Evolutionary conservation across 2,888 invertebrate species (phyloP), one percentile per base, ranked within the genome.

Genomic region (Agrochola lychnidis): DNA sequence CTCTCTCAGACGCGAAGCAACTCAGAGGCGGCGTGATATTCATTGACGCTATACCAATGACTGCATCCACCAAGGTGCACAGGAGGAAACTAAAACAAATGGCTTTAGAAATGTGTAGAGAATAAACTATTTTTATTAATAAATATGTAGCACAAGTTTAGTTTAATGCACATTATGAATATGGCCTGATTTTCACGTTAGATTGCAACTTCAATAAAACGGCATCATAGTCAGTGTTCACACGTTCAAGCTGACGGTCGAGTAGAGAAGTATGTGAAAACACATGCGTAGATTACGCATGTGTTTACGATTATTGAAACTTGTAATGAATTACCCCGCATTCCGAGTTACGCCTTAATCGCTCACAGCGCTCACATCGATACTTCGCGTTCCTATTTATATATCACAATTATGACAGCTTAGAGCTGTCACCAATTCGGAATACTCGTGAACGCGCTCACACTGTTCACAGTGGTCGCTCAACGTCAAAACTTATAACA

Each of bases 21-120:
- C 87, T 95, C 7, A 76, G 93, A 75, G 95, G 95, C 0, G 95
- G 95, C 0, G 94, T 95, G 6, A 82, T 94, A 67, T 94, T 94
- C 78, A 56, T 94, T 51, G 86, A 90, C 16, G 88, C 88, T 51
- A 81, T 95, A 71, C 95, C 95, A 0, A 76, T 91, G 88, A 94
- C 93, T 0, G 90, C 92, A 0, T 89, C 93, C 0, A 92, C 92
- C 0, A 95, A 95, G 79, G 77, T 93, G 0, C 88, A 93, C 79
- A 89, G 93, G 51, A 64, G 79, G 4, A 90, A 90, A 67, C 81
- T 94, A 1, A 91, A 90, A 67, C 79, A 90, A 71, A 85, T 93
- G 73, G 90, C 84, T 0, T 36, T 88, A 16, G 76, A 79, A 53
- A 75, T 90, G 73, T 73, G 68, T n/a, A 64, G 73, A 64, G 85